phyloP scores from a whole-genome alignment of 2,113 vertebrate genomes.

The Zosterops lateralis region DNA sequence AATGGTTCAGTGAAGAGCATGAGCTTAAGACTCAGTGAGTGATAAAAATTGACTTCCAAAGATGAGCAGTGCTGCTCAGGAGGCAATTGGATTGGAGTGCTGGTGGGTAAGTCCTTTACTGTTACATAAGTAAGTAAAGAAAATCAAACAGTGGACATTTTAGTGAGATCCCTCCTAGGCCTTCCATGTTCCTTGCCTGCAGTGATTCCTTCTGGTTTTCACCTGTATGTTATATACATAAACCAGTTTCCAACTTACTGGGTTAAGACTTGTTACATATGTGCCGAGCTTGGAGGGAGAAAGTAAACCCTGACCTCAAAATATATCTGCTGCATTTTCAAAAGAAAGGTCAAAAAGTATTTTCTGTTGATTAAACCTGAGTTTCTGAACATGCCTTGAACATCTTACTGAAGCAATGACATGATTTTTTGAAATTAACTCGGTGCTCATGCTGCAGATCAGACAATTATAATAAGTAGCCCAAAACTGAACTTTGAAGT shows the following conservation, averaged over 20 bases:
- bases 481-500: not conserved
- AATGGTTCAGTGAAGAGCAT: not conserved
- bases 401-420: not conserved
- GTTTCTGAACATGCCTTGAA: not conserved
- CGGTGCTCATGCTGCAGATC: not conserved
- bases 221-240: not conserved
- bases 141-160: not conserved
- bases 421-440: not conserved
- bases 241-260: not conserved
- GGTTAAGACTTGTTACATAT: not conserved
- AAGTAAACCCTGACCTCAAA: not conserved
- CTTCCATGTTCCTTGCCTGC: not conserved
- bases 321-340: not conserved
- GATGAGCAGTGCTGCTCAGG: not conserved
- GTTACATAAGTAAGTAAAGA: not conserved
- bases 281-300: not conserved
- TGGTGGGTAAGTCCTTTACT: not conserved
- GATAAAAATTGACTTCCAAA: not conserved
- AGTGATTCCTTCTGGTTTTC: not conserved
- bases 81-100: not conserved
- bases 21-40: not conserved
- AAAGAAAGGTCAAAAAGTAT: not conserved
- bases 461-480: not conserved
- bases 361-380: not conserved
- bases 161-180: not conserved